Conservation (phyloP, 2,797 vertebrate species). For the Gadopsis marmoratus region DNA sequence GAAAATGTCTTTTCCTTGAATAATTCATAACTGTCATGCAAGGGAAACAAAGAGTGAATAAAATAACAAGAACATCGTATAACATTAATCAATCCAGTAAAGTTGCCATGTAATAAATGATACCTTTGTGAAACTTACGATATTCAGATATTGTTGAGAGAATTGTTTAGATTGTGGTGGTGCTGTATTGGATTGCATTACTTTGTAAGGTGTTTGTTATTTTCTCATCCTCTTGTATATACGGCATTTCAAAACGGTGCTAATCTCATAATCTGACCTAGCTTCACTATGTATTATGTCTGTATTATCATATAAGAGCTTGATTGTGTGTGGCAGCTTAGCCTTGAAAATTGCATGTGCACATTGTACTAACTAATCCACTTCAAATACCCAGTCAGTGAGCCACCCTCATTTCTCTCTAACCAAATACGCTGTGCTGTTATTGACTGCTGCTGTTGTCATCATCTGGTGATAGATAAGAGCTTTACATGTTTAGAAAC, state of each 20-base stretch:
- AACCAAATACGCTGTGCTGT: conserved; percentile 42
- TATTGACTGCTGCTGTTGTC: conserved; percentile 26
- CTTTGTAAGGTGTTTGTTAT: not conserved
- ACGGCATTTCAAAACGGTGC: conserved; percentile 29
- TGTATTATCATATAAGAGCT: conserved; percentile 27
- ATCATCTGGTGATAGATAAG: conserved; percentile 11
- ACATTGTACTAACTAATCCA: conserved; percentile 30
- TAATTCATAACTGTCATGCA: not conserved
- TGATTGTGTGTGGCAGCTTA: conserved; percentile 36
- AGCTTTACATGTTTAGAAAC: conserved; percentile 34
- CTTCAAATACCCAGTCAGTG: conserved; percentile 33
- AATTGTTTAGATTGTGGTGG: not conserved
- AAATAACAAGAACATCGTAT: not conserved
- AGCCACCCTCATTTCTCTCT: conserved; percentile 23
- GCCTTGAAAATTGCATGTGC: conserved; percentile 26
- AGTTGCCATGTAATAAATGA: conserved; percentile 1
- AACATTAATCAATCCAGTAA: not conserved
- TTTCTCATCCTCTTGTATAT: not conserved
- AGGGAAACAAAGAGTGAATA: not conserved
- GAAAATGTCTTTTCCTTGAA: not conserved
- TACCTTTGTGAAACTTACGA: not conserved
- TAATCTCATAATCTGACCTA: conserved; percentile 20
- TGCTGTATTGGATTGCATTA: not conserved
- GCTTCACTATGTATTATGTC: not conserved
- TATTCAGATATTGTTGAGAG: conserved; percentile 19